Percentiles rank a stretch among this genome's conserved stretches.
Conservation (phyloP, 2,113 vertebrate genomes). For the Rattus rattus region DNA sequence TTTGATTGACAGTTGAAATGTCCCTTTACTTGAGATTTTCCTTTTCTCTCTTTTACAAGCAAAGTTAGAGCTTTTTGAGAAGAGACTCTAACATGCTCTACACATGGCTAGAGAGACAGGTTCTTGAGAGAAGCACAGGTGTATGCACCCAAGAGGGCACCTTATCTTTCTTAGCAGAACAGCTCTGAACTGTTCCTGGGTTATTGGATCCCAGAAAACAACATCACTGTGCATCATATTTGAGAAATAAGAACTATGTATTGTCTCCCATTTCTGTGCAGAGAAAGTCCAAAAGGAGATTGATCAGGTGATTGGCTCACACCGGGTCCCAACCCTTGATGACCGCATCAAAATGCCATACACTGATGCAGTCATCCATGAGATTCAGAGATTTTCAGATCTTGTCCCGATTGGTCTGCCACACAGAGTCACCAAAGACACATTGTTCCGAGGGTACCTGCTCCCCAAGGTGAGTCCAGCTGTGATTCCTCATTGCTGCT, state of each 20-base stretch:
- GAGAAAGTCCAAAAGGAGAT: not conserved
- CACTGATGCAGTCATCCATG: not conserved
- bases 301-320: not conserved
- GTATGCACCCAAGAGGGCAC: not conserved
- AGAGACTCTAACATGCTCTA: not conserved
- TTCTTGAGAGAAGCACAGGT: not conserved
- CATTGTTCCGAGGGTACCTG: not conserved
- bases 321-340: not conserved
- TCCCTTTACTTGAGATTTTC: not conserved
- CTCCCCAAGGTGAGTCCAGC: not conserved
- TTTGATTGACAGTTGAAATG: not conserved
- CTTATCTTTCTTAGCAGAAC: not conserved
- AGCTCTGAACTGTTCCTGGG: not conserved
- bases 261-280: not conserved
- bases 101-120: not conserved
- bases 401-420: not conserved
- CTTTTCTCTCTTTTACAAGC: not conserved
- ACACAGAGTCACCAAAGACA: not conserved
- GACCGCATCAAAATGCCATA: not conserved
- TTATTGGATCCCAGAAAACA: not conserved
- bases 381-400: not conserved
- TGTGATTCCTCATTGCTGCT: not conserved
- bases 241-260: fast-evolving
- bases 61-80: not conserved
- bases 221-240: not conserved